These are phyloP conservation scores for Cyanoderma ruficeps DNA, from an alignment of 2,113 vertebrate species.

Conservation along the genomic window DNA sequence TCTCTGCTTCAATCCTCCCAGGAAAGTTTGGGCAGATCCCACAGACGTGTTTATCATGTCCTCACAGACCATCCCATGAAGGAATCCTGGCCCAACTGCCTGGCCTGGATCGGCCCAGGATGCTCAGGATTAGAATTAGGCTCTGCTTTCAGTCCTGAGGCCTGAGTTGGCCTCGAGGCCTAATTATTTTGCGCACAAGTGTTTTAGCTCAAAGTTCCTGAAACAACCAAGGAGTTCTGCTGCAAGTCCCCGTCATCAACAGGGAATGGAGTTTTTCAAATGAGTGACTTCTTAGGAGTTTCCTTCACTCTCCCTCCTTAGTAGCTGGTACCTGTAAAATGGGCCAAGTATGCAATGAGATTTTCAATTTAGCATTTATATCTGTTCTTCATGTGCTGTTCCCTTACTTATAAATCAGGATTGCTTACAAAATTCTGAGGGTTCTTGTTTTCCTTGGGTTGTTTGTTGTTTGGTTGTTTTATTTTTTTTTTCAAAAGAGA, in stretches of 20 bases:
- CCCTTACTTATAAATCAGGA: not conserved
- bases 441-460: not conserved
- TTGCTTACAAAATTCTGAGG: not conserved
- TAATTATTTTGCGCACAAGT: not conserved
- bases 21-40: not conserved
- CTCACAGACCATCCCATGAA: not conserved
- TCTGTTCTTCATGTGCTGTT: not conserved
- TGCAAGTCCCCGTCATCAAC: not conserved
- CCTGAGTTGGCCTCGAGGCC: not conserved
- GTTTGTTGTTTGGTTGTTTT: not conserved
- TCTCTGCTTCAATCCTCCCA: not conserved
- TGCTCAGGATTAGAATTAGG: not conserved
- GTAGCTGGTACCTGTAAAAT: not conserved
- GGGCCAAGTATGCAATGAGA: not conserved
- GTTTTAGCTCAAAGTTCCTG: not conserved
- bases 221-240: not conserved
- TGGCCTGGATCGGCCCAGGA: not conserved
- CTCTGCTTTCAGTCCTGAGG: not conserved
- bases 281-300: not conserved
- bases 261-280: not conserved
- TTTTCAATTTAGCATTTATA: not conserved
- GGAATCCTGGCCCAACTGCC: fast-evolving
- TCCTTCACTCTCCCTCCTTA: not conserved
- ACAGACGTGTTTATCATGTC: not conserved
- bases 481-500: not conserved